Base-by-base conservation (phyloP, 1,140 invertebrate genomes). In the Drosophila novamexicana region DNA sequence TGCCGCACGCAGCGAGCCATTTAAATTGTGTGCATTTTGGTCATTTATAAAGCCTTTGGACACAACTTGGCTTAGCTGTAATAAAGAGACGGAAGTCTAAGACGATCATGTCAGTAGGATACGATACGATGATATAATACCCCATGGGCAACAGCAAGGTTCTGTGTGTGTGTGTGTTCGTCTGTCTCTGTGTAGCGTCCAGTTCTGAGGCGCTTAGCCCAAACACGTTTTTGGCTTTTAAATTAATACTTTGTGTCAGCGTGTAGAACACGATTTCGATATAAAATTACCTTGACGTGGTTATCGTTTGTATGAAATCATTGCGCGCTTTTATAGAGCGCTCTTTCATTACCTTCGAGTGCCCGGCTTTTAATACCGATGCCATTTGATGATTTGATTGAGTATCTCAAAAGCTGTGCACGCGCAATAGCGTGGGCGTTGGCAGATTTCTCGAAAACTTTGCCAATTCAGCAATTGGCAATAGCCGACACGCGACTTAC, bases 241-340 rank as follows among this genome's bases (percentile, higher is more conserved):
- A 86, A 86, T 86, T 82, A 88, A 86, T 88, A 86, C 83, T 79
- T 77, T 82, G 68, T 72, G 68, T 79, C 81, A 79, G 78, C 62
- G 76, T 44, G 71, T 65, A 83, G 79, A 83, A 86, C 83, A 86
- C 83, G 83, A 86, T 88, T 86, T 80, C 76, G 79, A 86, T 86
- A 88, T 88, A 77, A 86, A 86, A 86, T 86, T 86, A 86, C 83
- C 83, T 88, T 70, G 76, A 52, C 63, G 67, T 75, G 76, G 71
- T 77, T 83, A 86, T 86, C 83, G 83, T 88, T 88, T 88, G 76
- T 79, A 70, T 88, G 69, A 88, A 88, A 88, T 86, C 83, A 88
- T 88, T 81, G 69, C 61, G 81, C 81, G 63, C 32, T 59, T 68
- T 68, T 56, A 29, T 62, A 49, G 45, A 66, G 71, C 53, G 71